Percentiles rank a stretch among this genome's conserved stretches.
Conservation (phyloP, 2,888 invertebrate genomes). For the Teleiodes luculella region DNA sequence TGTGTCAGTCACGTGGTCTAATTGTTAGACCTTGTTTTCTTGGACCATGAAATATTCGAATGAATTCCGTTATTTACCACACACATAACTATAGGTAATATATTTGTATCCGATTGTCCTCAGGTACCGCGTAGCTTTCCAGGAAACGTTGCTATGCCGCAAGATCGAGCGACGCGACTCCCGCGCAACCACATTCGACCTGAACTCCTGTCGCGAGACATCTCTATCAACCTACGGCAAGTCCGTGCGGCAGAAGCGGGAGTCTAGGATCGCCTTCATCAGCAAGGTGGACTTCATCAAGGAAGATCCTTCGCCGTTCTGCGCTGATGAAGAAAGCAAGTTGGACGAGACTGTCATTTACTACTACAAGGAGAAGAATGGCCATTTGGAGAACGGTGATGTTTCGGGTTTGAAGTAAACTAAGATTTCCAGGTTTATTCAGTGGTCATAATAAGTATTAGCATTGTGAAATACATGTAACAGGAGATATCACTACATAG, state of each 20-base stretch:
- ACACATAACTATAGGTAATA: too few species aligned
- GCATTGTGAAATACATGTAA: too few species aligned
- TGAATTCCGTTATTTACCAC: too few species aligned
- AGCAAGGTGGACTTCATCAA: conserved; percentile 60
- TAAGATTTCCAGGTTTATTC: too few species aligned
- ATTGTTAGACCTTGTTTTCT: too few species aligned
- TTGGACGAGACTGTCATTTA: conserved; percentile 33
- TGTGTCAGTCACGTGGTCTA: too few species aligned
- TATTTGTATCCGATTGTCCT: not conserved
- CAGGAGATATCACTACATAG: too few species aligned
- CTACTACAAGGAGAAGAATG: conserved; percentile 29
- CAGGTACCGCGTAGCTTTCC: conserved; percentile 88
- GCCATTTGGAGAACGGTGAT: too few species aligned
- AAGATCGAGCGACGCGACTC: conserved; percentile 60
- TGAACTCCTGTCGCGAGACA: conserved; percentile 74
- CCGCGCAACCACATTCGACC: conserved; percentile 68
- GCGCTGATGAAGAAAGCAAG: conserved; percentile 34
- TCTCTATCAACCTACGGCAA: conserved; percentile 43
- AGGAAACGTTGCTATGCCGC: conserved; percentile 83
- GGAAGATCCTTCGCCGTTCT: conserved; percentile 48
- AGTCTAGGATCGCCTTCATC: conserved; percentile 49
- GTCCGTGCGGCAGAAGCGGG: conserved; percentile 43
- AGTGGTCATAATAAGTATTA: too few species aligned
- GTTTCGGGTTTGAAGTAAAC: too few species aligned
- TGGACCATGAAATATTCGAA: too few species aligned